Evolutionary conservation across 2,113 vertebrate species (phyloP).

Genomic region (Xyliphius kryptos): DNA sequence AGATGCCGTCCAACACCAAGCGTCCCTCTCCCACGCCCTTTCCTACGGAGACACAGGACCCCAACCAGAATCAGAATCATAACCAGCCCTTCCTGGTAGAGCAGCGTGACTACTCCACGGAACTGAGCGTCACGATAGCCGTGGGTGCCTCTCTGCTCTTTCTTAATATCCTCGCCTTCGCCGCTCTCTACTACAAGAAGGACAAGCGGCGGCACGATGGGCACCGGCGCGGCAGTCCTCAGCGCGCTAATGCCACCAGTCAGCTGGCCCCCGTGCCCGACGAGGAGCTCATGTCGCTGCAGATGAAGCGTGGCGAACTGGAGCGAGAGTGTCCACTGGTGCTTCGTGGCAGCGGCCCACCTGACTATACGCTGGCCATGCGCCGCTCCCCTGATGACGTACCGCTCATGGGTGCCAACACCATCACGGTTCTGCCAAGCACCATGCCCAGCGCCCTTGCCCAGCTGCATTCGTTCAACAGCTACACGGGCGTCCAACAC

Average conservation of each 20-base stretch:
- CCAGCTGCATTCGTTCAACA: constrained; percentile 92
- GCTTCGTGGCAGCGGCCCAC: constrained; percentile 94
- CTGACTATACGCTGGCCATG: constrained; percentile 98
- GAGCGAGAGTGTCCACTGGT: constrained; percentile 92
- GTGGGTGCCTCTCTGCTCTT: constrained; percentile 94
- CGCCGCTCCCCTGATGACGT: constrained; percentile 96
- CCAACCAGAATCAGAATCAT: constrained; percentile 75
- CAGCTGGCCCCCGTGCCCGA: constrained; percentile 95
- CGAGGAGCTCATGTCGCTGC: constrained; percentile 98
- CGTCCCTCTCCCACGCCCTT: constrained; percentile 83
- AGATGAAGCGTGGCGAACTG: constrained; percentile 98
- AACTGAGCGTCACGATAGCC: constrained; percentile 93
- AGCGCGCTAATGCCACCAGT: constrained; percentile 78
- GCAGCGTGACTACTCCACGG: constrained; percentile 96
- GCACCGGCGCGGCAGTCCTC: constrained; percentile 91
- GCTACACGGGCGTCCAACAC: constrained; percentile 94
- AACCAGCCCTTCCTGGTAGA: constrained; percentile 94
- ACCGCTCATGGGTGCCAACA: constrained; percentile 97
- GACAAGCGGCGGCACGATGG: constrained; percentile 94
- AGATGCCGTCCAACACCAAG: constrained; percentile 73
- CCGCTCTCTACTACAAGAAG: constrained; percentile 97
- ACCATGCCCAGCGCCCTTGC: constrained; percentile 86
- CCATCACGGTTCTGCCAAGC: constrained; percentile 98
- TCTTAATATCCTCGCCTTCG: constrained; percentile 96
- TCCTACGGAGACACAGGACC: constrained; percentile 84